Evolutionary conservation across 2,888 invertebrate species (phyloP).

Genomic region (Baccha elongata): DNA sequence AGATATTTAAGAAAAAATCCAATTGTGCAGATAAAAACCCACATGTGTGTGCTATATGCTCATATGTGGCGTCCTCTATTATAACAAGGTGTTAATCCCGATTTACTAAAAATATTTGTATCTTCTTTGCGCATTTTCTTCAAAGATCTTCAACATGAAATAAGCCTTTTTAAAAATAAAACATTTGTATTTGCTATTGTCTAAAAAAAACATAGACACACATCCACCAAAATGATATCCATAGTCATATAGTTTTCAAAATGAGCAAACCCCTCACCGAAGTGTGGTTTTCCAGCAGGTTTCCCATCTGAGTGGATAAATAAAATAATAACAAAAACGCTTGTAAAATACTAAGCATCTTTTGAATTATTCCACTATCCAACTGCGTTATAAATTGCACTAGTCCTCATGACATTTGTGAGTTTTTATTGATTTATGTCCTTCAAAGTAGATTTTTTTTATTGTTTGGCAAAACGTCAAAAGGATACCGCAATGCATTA

Average conservation of each 20-base stretch:
- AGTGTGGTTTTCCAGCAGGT: conserved; percentile 70
- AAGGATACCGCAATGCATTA: conserved; percentile 68
- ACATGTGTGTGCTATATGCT: background rate
- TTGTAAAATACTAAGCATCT: conserved; percentile 29
- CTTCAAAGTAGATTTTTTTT: conserved; percentile 40
- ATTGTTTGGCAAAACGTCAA: conserved; percentile 48
- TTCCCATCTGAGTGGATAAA: conserved; percentile 23
- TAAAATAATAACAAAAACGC: conserved; percentile 39
- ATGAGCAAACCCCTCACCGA: conserved; percentile 50
- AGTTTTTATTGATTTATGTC: conserved; percentile 70
- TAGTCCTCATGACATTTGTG: conserved; percentile 58
- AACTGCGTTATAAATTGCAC: conserved; percentile 65
- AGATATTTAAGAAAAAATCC: too few relatives aligned
- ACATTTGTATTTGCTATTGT: conserved; percentile 53
- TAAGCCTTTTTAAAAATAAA: conserved; percentile 69
- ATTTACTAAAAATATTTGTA: conserved; percentile 62
- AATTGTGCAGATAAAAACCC: background rate
- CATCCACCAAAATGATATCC: conserved; percentile 20
- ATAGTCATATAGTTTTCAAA: conserved; percentile 8
- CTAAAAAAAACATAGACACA: conserved; percentile 27
- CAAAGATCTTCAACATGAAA: conserved; percentile 43
- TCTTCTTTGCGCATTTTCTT: background rate
- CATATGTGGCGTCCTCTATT: background rate
- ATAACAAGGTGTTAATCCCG: conserved; percentile 1
- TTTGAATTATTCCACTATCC: conserved; percentile 19